Percentiles rank a stretch among this genome's conserved stretches.
Evolutionary conservation across 2,888 invertebrate species (phyloP).

Genomic region (Physocephala rufipes): DNA sequence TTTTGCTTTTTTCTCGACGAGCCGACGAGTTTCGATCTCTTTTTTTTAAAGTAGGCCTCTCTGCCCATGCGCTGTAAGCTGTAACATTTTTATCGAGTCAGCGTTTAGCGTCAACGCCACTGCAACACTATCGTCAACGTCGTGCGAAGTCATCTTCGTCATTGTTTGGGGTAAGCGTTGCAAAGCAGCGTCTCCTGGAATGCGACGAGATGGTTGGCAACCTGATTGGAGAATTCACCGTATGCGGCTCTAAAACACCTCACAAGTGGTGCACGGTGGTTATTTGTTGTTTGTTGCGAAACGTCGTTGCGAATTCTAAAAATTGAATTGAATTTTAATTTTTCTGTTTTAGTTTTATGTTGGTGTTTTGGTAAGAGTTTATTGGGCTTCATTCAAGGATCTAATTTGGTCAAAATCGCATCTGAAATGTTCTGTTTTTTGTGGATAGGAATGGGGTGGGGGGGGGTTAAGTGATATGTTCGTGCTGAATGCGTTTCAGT

Average conservation of each 20-base stretch:
- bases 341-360: not conserved
- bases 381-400: not conserved
- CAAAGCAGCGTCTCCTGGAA: not conserved
- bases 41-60: not conserved
- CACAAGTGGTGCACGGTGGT: conserved; percentile 29
- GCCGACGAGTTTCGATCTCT: not conserved
- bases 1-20: not conserved
- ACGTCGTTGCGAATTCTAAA: not conserved
- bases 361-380: no score
- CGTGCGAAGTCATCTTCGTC: no score
- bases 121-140: no score
- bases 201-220: not conserved
- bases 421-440: not conserved
- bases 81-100: no score
- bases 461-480: not conserved
- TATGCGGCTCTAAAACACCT: conserved; percentile 19
- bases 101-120: no score
- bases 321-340: conserved; percentile 5
- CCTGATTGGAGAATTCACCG: conserved; percentile 1
- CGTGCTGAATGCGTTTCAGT: not conserved
- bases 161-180: not conserved
- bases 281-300: not conserved
- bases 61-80: not conserved
- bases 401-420: not conserved
- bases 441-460: not conserved